A percentile compares a stretch with the other conserved stretches of the same genome.
Evolutionary conservation across 37 sponge, comb jelly and placozoan species (phyloP).

Genomic region (Agelas oroides): DNA sequence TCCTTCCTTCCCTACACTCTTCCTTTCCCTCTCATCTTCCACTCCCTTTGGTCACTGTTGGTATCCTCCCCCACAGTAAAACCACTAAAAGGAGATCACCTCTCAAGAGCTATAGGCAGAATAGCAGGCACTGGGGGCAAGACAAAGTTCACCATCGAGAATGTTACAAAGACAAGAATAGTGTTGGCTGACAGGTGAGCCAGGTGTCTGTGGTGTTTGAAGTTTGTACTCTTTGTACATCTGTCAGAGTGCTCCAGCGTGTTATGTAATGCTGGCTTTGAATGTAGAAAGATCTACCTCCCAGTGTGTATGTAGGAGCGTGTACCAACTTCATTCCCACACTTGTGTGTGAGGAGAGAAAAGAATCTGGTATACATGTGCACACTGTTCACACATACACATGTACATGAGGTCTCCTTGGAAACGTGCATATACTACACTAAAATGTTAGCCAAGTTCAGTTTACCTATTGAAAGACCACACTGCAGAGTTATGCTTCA

Average conservation of each 20-base stretch:
- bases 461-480: too few species aligned
- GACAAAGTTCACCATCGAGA: constrained; percentile 99
- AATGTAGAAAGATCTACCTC: background rate
- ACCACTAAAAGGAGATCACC: constrained; percentile 96
- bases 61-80: constrained; percentile 69
- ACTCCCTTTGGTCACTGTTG: background rate
- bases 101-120: constrained; percentile 97
- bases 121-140: constrained; percentile 99
- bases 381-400: too few species aligned
- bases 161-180: constrained; percentile 98
- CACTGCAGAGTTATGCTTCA: too few species aligned
- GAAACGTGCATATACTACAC: too few species aligned
- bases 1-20: background rate
- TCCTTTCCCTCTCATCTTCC: background rate
- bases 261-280: too few species aligned
- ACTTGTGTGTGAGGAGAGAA: too few species aligned
- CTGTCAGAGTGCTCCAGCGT: background rate
- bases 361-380: too few species aligned
- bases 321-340: too few species aligned
- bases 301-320: too few species aligned
- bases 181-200: constrained; percentile 95
- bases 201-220: background rate
- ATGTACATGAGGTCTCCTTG: too few species aligned
- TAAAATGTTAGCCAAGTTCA: too few species aligned
- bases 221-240: background rate